These are phyloP conservation scores for Agonopterix alstromeriana DNA, from an alignment of 2,888 invertebrate species.

Conservation along the genomic window DNA sequence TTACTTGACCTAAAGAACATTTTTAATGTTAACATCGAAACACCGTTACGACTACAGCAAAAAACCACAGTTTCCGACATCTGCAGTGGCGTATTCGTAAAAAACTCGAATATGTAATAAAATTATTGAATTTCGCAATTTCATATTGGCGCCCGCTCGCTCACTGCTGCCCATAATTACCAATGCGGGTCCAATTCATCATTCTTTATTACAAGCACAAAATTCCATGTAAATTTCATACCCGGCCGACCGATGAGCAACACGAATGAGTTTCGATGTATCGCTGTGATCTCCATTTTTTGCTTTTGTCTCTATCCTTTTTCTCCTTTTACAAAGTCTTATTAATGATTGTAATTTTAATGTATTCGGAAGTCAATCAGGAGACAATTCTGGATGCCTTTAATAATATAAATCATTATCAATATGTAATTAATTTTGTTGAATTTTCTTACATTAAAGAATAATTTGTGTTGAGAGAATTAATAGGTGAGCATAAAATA, in stretches of 20 bases:
- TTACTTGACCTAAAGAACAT: too few relatives aligned
- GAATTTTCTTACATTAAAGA: too few relatives aligned
- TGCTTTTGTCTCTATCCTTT: constrained; percentile 16
- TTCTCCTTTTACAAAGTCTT: constrained; percentile 18
- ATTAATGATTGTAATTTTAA: constrained; percentile 15
- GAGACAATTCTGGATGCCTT: not conserved
- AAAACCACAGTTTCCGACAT: not conserved
- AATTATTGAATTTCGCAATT: constrained; percentile 69
- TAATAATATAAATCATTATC: too few relatives aligned
- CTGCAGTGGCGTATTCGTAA: constrained; percentile 3
- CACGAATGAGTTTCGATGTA: constrained; percentile 61
- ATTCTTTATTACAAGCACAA: constrained; percentile 74
- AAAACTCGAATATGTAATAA: constrained; percentile 39
- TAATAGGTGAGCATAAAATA: too few relatives aligned
- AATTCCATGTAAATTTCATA: constrained; percentile 74
- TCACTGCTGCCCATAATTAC: constrained; percentile 69
- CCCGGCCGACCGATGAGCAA: constrained; percentile 46
- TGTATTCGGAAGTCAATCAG: constrained; percentile 12
- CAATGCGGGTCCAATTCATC: constrained; percentile 72
- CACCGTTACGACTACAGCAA: too few relatives aligned
- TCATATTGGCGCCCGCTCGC: constrained; percentile 57
- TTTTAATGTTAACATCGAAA: too few relatives aligned
- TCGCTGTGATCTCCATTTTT: constrained; percentile 52
- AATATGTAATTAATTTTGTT: too few relatives aligned
- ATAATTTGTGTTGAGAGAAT: too few relatives aligned